Evolutionary conservation across 2,113 vertebrate species (phyloP), one percentile per base, ranked within the genome.

Genomic region (Paratilapia polleni): DNA sequence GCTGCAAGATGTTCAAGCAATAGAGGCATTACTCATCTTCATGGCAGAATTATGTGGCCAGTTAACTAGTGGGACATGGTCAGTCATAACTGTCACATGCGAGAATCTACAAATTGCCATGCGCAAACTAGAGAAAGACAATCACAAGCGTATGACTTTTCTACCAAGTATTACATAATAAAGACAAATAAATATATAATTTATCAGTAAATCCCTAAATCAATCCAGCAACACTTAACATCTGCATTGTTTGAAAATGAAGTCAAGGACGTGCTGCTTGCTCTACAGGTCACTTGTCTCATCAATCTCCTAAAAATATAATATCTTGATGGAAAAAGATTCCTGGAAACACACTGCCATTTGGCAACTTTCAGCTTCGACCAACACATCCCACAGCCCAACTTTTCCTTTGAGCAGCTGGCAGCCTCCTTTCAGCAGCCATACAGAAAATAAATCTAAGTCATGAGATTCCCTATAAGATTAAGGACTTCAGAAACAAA

Each of bases 391-490:
- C 61, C 6, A 73, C 34, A 54, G 49, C 64, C 84, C 57, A 85
- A 76, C 17, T 2, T 43, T 54, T 64, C 54, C 88, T 60, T 82
- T 89, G 83, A 85, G 47, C 57, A 81, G 81, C 74, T 66, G n/a
- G 83, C 28, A 58, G 74, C 84, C 80, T 81, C 77, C 66, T n/a
- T 74, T 62, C 85, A 81, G 82, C 78, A 81, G 88, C 90, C 86
- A 84, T 28, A 88, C 89, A 73, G 77, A 58, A 62, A 78, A 83
- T 83, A 94, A 95, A 96, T 94, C 94, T 54, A 91, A 95, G 90
- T 96, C 96, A 96, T 94, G 93, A 84, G 96, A 90, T 91, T 91
- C 89, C 78, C 91, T 89, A 84, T 85, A 86, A 91, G 94, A 94
- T 94, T 95, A 95, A 76, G 22, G 8, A 49, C 59, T 41, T 77